Base-by-base conservation (phyloP, 2,797 vertebrate genomes). In the Numenius phaeopus region DNA sequence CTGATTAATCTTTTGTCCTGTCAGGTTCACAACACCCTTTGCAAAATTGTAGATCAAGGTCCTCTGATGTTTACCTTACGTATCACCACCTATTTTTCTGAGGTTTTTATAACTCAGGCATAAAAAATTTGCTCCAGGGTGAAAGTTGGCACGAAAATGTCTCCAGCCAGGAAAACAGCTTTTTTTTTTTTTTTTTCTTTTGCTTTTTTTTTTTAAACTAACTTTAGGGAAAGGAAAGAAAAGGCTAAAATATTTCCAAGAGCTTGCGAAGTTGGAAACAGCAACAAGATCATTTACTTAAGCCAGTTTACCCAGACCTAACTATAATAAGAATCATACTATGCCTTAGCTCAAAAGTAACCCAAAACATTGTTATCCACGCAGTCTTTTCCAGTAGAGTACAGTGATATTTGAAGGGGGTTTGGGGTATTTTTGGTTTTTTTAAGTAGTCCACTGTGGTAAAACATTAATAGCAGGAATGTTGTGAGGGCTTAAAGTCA, bases 41-140 rank as follows among this genome's bases (percentile, higher is more conserved):
- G 34, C 83, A 92, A 88, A 96, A 93, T 27, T 86, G 84, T 90
- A 93, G 89, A 95, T 96, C 95, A 96, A 97, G 94, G 95, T 96
- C 94, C 72, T 94, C 91, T 83, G 44, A 92, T 96, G 95, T 97
- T 94, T 96, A 96, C 92, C 82, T 96, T 92, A 87, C 50, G 64
- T 84, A 96, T 97, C 90, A 92, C 46, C 94, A 91, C 83, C 78
- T 96, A 84, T 95, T 92, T 96, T 95, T 95, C 87, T 94, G 92
- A 94, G 86, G 75, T 96, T 96, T 97, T 96, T 96, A 86, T 94
- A 97, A 96, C 81, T 97, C 94, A 97, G 85, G 89, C 94, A 96
- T 91, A 90, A 97, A 97, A 97, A 95, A 96, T 96, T 95, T 96
- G 96, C 96, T 94, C 65, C 78, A 83, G 96, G 96, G 89, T 91